These are phyloP conservation scores for Perccottus glenii DNA, from an alignment of 2,113 vertebrate species.

Conservation along the genomic window DNA sequence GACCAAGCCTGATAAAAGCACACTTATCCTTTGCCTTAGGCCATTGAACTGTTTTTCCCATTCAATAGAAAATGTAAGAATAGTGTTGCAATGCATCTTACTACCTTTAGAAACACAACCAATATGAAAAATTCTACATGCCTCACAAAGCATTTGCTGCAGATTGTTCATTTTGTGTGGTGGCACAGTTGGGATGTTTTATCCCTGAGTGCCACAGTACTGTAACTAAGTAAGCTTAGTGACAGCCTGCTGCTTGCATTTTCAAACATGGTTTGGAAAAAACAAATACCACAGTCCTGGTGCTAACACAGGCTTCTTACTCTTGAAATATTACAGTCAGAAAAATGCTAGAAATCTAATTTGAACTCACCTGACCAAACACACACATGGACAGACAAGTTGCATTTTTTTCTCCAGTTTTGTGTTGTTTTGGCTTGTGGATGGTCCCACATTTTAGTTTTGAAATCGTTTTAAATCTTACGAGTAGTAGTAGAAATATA, in stretches of 20 bases:
- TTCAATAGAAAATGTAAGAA: conserved; percentile 14
- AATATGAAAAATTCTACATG: conserved; percentile 26
- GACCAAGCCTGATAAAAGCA: conserved; percentile 23
- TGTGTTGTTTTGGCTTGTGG: background rate
- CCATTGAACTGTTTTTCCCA: conserved; percentile 21
- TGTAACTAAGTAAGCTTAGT: conserved; percentile 19
- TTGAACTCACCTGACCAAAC: conserved; percentile 6
- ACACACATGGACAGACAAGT: background rate
- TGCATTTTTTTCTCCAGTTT: conserved; percentile 11
- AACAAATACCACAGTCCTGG: conserved; percentile 11
- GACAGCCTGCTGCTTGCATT: conserved; percentile 19
- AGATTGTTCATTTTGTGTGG: conserved; percentile 33
- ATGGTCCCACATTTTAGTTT: background rate
- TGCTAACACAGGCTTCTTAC: conserved; percentile 1
- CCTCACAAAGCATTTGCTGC: conserved; percentile 40
- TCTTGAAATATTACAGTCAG: conserved; percentile 13
- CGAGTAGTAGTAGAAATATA: too few species aligned
- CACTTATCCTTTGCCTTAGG: conserved; percentile 35
- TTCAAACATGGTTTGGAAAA: background rate
- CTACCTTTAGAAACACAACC: conserved; percentile 6
- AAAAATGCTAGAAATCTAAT: conserved; percentile 15
- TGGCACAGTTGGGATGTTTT: conserved; percentile 14
- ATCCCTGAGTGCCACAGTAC: conserved; percentile 14
- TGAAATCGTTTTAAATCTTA: too few species aligned
- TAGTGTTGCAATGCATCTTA: conserved; percentile 13